These are phyloP conservation scores for Strix aluco DNA, from an alignment of 2,113 vertebrate genomes.

Conservation along the genomic window DNA sequence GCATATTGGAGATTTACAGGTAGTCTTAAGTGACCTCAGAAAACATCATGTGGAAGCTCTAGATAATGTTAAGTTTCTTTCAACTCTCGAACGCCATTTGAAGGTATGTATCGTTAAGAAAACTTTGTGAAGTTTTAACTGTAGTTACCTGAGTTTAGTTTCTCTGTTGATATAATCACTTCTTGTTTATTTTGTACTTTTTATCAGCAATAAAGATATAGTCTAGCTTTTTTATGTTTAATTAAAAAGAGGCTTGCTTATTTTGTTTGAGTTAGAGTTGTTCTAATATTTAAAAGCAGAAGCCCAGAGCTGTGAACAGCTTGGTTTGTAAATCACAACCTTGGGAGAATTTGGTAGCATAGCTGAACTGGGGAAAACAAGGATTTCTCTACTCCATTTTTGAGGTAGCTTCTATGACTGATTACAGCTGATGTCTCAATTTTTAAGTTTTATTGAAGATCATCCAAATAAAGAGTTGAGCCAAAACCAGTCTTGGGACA, in stretches of 20 bases:
- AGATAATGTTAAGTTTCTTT: constrained; percentile 85
- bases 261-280: not conserved
- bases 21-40: constrained; percentile 75
- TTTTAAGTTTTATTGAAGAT: not conserved
- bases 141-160: not conserved
- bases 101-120: constrained; percentile 74
- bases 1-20: constrained; percentile 74
- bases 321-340: not conserved
- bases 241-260: not conserved
- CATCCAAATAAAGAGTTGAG: not conserved
- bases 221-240: not conserved
- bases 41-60: constrained; percentile 82
- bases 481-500: not conserved
- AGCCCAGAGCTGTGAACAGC: not conserved
- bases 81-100: constrained; percentile 84
- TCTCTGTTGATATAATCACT: not conserved
- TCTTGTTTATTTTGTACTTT: not conserved
- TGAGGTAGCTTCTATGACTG: not conserved
- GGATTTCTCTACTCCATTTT: not conserved
- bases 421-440: not conserved
- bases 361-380: not conserved
- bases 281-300: not conserved
- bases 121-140: not conserved
- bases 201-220: not conserved
- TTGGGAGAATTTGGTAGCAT: not conserved